Evolutionary conservation across 2,797 vertebrate species (phyloP).

Genomic region (Lacerta viridis): DNA sequence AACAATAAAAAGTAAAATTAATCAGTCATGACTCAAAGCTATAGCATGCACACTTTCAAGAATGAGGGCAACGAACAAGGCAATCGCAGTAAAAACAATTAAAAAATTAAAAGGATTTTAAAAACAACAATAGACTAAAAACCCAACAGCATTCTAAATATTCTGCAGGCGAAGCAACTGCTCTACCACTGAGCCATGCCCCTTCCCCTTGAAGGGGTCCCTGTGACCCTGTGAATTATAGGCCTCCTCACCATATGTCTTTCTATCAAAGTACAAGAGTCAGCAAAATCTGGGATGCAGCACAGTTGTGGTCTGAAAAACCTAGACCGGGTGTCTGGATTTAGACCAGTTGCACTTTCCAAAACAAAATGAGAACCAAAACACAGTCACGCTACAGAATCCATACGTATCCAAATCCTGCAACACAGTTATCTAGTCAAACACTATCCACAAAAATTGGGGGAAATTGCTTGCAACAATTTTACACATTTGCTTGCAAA

Average conservation of each 20-base stretch:
- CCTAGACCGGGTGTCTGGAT: neutral
- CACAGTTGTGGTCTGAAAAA: conserved; percentile 7
- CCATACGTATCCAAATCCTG: too few species aligned
- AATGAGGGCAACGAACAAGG: neutral
- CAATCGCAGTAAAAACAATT: too few species aligned
- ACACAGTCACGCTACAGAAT: too few species aligned
- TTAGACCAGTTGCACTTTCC: neutral
- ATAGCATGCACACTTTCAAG: neutral
- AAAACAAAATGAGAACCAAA: too few species aligned
- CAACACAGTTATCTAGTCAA: too few species aligned
- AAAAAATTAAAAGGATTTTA: too few species aligned
- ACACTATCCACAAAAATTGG: too few species aligned
- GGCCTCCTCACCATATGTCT: neutral
- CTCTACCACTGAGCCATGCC: neutral
- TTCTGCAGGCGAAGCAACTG: neutral
- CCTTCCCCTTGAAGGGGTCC: too few species aligned
- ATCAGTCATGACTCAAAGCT: neutral
- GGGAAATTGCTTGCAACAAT: too few species aligned
- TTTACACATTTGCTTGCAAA: too few species aligned
- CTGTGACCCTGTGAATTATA: neutral
- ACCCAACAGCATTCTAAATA: too few species aligned
- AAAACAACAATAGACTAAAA: too few species aligned
- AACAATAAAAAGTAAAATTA: neutral
- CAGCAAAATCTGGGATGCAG: conserved; percentile 3
- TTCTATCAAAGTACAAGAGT: neutral